A percentile compares a stretch with the other conserved stretches of the same genome.
Evolutionary conservation across 2,113 vertebrate species (phyloP).

Genomic region (Colistium nudipinnis): DNA sequence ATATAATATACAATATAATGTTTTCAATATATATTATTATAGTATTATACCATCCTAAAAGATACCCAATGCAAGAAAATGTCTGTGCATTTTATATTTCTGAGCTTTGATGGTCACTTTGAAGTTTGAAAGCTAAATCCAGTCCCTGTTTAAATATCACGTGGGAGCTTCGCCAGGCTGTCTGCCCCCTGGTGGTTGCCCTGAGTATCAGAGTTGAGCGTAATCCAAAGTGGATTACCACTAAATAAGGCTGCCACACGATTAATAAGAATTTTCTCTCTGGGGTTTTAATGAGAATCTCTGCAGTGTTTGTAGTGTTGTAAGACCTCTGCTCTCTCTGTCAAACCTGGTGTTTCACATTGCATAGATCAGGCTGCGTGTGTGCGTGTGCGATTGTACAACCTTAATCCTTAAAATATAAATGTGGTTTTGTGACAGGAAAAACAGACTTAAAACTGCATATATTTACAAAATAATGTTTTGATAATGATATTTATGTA

Average conservation of each 20-base stretch:
- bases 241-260: slow-evolving; percentile 59
- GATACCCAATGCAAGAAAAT: too few relatives aligned
- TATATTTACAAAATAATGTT: background rate
- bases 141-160: slow-evolving; percentile 2
- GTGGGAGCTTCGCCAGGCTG: slow-evolving; percentile 10
- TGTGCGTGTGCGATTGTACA: slow-evolving; percentile 21
- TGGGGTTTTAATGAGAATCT: slow-evolving; percentile 73
- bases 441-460: background rate
- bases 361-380: slow-evolving; percentile 26
- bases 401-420: background rate
- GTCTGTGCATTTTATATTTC: background rate
- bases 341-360: slow-evolving; percentile 28
- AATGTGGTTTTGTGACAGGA: background rate
- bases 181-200: slow-evolving; percentile 57
- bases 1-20: too few relatives aligned
- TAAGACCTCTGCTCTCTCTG: slow-evolving; percentile 27
- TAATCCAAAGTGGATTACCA: slow-evolving; percentile 71
- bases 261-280: slow-evolving; percentile 74
- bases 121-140: slow-evolving; percentile 4
- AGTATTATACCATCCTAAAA: too few relatives aligned
- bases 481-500: too few relatives aligned
- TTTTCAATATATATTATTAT: background rate
- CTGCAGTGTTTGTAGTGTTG: slow-evolving; percentile 47
- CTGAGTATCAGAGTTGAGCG: slow-evolving; percentile 20
- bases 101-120: slow-evolving; percentile 13